Conservation (phyloP, 2,797 vertebrate genomes). For the Spheniscus humboldti region DNA sequence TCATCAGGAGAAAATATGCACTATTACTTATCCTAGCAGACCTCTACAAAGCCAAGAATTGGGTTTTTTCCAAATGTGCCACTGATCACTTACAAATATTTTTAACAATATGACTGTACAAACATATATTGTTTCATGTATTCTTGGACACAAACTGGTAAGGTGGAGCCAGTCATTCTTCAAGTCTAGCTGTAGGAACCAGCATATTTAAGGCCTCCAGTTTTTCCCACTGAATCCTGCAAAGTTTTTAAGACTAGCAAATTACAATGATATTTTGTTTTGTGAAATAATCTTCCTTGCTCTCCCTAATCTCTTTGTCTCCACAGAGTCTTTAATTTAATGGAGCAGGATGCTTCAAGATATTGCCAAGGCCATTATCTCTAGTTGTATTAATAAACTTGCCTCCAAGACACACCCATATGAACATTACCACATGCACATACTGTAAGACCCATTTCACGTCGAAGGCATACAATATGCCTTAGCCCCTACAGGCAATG, state of each 20-base stretch:
- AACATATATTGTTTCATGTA: background rate
- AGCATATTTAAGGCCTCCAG: background rate
- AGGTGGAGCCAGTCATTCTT: background rate
- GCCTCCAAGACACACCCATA: background rate
- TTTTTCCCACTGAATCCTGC: background rate
- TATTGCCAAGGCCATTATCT: constrained; percentile 54
- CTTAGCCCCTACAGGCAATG: background rate
- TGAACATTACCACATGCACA: background rate
- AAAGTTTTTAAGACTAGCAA: constrained; percentile 13
- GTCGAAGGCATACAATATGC: background rate
- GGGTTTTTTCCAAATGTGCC: background rate
- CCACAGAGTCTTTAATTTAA: constrained; percentile 56
- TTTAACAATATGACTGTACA: background rate
- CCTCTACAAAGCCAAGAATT: background rate
- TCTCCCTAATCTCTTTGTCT: constrained; percentile 51
- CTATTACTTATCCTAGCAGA: background rate
- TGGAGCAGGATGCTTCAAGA: constrained; percentile 21
- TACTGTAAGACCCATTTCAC: background rate
- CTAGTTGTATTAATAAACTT: constrained; percentile 18
- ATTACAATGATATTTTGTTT: constrained; percentile 1
- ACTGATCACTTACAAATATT: background rate
- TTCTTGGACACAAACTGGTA: background rate
- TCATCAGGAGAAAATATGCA: constrained; percentile 11
- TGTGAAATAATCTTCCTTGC: constrained; percentile 20
- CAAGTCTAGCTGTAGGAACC: background rate